phyloP scores from a whole-genome alignment of 2,113 vertebrate species.

The Capricornis sumatraensis region DNA sequence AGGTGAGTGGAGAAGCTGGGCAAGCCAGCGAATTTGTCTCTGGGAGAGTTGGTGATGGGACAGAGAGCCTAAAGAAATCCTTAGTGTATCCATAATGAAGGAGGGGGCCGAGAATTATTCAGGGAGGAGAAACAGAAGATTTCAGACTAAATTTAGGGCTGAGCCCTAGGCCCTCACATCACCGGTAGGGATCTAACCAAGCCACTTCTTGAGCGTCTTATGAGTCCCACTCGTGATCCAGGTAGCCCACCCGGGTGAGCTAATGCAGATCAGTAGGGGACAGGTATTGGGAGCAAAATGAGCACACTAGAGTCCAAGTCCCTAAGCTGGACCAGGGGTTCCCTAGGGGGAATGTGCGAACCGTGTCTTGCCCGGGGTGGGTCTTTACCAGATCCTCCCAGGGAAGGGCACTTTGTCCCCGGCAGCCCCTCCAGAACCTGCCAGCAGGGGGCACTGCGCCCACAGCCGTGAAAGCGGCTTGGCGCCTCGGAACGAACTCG shows the following conservation, averaged over 20 bases:
- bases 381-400: neutral
- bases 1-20: constrained; percentile 78
- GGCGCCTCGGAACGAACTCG: too few relatives aligned
- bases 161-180: neutral
- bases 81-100: neutral
- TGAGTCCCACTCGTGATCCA: neutral
- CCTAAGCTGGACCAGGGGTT: neutral
- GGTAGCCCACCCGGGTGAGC: neutral
- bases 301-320: neutral
- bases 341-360: neutral
- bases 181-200: neutral
- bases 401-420: neutral
- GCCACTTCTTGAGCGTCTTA: neutral
- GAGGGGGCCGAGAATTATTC: neutral
- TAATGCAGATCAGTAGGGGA: neutral
- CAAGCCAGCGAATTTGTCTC: neutral
- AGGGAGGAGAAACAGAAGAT: neutral
- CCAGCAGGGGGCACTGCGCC: constrained; percentile 65
- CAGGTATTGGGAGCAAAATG: neutral
- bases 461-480: neutral
- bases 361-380: neutral
- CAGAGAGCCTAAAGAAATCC: neutral
- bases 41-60: neutral
- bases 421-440: neutral
- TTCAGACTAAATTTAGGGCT: neutral